Evolutionary conservation across 2,797 vertebrate genomes (phyloP), one percentile per base, ranked within the genome.

Genomic region (Helostoma temminkii): DNA sequence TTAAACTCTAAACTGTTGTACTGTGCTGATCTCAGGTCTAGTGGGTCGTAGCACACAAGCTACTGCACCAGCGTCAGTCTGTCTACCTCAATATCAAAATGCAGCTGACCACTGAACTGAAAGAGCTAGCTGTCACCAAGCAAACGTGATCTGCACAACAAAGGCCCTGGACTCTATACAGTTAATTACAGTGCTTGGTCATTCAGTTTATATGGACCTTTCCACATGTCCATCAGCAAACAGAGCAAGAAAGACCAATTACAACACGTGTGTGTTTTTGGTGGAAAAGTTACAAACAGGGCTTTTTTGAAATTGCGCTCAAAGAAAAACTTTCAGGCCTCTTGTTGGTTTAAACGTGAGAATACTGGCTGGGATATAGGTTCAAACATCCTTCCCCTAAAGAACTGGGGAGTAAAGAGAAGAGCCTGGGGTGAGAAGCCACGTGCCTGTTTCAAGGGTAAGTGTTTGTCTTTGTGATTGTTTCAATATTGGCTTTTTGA

Each of bases 401-500:
- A 73, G 68, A 83, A 67, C 55, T 67, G 36, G 32, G 55, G 66
- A 69, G 72, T 30, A 56, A 63, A 74, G 71, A 74, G 67, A 30
- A 69, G 58, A 82, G 89, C 80, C 80, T 39, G 74, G 77, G 82
- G 85, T 86, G 58, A 76, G 71, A 71, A 80, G 79, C 78, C 79
- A 74, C 87, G 83, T 87, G 88, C 78, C 87, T 60, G 70, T 88
- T 92, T 90, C 81, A 92, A 91, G 88, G 80, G 88, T 83, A 89
- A 88, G 85, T 81, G 89, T 86, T 87, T 76, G 83, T 88, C 88
- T 91, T 88, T 88, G 84, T 89, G 89, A 89, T 89, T 86, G 91
- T 91, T 91, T 91, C 89, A 90, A 90, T 90, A 90, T 92, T 93
- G 90, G 85, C 85, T 89, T 89, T 88, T 86, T 85, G 89, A 91